A percentile compares a stretch with the other conserved stretches of the same genome.
Conservation (phyloP, 2,797 vertebrate species). For the Xiphorhynchus erythropygius region DNA sequence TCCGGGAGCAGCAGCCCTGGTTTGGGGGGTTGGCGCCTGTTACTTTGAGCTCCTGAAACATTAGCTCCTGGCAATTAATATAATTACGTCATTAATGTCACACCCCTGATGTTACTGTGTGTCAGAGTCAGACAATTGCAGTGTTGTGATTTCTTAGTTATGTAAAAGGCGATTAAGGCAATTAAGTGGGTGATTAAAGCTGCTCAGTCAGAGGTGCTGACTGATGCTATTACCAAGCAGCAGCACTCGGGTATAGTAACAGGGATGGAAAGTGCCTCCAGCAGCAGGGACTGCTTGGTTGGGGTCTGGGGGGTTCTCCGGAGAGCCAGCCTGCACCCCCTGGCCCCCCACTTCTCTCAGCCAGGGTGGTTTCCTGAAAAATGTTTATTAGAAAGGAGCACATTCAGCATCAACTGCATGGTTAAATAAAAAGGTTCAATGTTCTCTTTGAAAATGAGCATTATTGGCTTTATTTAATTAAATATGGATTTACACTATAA, state of each 20-base stretch:
- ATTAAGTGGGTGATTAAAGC: constrained; percentile 58
- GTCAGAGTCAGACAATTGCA: constrained; percentile 67
- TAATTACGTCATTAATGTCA: constrained; percentile 67
- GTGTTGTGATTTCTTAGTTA: constrained; percentile 72
- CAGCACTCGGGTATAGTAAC: not conserved
- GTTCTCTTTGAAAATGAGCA: constrained; percentile 77
- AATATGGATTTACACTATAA: constrained; percentile 81
- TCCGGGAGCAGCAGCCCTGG: not conserved
- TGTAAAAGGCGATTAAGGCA: constrained; percentile 72
- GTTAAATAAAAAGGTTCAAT: constrained; percentile 70
- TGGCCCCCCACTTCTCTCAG: not conserved
- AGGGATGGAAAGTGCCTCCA: not conserved
- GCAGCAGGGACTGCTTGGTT: not conserved
- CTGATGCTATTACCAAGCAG: constrained; percentile 27
- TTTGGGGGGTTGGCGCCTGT: not conserved
- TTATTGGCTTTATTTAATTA: constrained; percentile 82
- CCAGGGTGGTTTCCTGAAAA: not conserved
- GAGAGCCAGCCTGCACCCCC: not conserved
- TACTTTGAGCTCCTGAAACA: constrained; percentile 21
- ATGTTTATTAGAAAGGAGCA: not conserved
- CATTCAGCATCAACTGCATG: constrained; percentile 13
- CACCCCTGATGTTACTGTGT: constrained; percentile 62
- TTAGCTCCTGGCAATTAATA: constrained; percentile 53
- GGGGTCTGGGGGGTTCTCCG: not conserved
- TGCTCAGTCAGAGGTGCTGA: constrained; percentile 48